A percentile compares a stretch with the other conserved stretches of the same genome.
phyloP scores from a whole-genome alignment of 2,888 invertebrate species.

The Parnassius orleans region DNA sequence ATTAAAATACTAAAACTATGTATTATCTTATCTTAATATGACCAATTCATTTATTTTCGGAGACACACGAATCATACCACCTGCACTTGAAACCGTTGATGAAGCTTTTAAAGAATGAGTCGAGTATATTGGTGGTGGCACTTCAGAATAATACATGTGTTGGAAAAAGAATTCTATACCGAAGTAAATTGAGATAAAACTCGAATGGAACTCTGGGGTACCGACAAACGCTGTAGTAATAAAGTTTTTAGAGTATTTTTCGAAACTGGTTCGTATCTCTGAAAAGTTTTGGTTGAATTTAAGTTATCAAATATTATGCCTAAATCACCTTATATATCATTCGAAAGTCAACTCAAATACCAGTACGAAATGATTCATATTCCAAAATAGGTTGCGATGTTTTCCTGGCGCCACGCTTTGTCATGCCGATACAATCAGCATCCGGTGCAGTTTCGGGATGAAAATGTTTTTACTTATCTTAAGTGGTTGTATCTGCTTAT shows the following conservation, averaged over 20 bases:
- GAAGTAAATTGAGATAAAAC: slow-evolving; percentile 30
- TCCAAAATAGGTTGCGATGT: slow-evolving; percentile 31
- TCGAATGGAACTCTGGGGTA: slow-evolving; percentile 37
- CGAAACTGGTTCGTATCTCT: slow-evolving; percentile 41
- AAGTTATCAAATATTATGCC: slow-evolving; percentile 21
- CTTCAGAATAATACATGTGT: slow-evolving; percentile 47
- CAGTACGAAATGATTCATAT: slow-evolving; percentile 35
- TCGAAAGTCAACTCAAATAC: slow-evolving; percentile 30
- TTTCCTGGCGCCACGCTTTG: slow-evolving; percentile 77
- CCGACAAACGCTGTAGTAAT: slow-evolving; percentile 62
- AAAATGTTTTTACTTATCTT: slow-evolving; percentile 81
- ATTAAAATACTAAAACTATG: slow-evolving; percentile 31
- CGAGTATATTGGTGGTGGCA: slow-evolving; percentile 63
- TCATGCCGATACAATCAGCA: slow-evolving; percentile 78
- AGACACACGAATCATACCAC: slow-evolving; percentile 75
- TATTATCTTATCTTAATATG: slow-evolving; percentile 67
- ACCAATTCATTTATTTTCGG: slow-evolving; percentile 77
- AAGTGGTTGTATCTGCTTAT: slow-evolving; percentile 81
- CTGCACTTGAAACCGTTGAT: slow-evolving; percentile 71
- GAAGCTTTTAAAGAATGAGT: slow-evolving; percentile 72
- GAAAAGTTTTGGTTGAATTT: slow-evolving; percentile 29
- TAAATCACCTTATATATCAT: slow-evolving; percentile 15
- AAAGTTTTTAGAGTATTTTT: slow-evolving; percentile 35
- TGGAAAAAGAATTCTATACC: slow-evolving; percentile 38
- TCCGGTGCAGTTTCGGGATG: slow-evolving; percentile 80